Percentiles rank a stretch among this genome's conserved stretches.
These are phyloP conservation scores for Thunnus thynnus DNA, from an alignment of 2,113 vertebrate species.

Conservation along the genomic window DNA sequence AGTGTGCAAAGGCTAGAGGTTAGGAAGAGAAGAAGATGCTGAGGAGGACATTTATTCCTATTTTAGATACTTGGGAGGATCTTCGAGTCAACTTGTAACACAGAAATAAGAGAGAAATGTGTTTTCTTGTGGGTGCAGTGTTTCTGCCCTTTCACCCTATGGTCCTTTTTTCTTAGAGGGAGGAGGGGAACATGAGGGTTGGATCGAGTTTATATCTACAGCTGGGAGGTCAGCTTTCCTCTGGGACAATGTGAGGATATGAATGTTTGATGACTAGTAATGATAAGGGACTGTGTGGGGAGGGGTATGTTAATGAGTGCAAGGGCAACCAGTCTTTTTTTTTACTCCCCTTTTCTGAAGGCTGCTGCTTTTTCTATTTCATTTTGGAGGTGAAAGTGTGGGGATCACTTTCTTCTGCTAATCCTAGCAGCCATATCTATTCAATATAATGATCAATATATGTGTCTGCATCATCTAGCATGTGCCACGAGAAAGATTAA, in stretches of 20 bases:
- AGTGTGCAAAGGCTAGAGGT: conserved; percentile 20
- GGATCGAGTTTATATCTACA: conserved; percentile 66
- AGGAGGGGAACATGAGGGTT: conserved; percentile 46
- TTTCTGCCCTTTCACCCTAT: conserved; percentile 45
- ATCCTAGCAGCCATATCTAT: neutral
- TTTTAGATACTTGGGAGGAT: conserved; percentile 39
- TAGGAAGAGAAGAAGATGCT: neutral
- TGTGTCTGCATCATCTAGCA: neutral
- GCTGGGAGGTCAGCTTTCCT: conserved; percentile 81
- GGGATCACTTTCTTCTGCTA: neutral
- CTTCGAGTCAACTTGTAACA: conserved; percentile 11
- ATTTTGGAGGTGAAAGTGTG: neutral
- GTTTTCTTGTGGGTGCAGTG: conserved; percentile 34
- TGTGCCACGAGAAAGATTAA: neutral
- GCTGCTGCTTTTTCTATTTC: neutral
- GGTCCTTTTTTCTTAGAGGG: conserved; percentile 38
- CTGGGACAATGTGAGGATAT: conserved; percentile 86
- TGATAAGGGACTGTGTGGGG: conserved; percentile 70
- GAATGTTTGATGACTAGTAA: conserved; percentile 82
- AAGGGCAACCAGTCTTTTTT: conserved; percentile 30
- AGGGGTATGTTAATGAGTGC: conserved; percentile 27
- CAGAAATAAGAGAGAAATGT: neutral
- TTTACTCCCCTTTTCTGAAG: conserved; percentile 1
- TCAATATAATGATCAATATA: neutral
- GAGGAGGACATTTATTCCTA: conserved; percentile 1